Evolutionary conservation across 2,797 vertebrate genomes (phyloP).

Genomic region (Fistularia tabacaria): DNA sequence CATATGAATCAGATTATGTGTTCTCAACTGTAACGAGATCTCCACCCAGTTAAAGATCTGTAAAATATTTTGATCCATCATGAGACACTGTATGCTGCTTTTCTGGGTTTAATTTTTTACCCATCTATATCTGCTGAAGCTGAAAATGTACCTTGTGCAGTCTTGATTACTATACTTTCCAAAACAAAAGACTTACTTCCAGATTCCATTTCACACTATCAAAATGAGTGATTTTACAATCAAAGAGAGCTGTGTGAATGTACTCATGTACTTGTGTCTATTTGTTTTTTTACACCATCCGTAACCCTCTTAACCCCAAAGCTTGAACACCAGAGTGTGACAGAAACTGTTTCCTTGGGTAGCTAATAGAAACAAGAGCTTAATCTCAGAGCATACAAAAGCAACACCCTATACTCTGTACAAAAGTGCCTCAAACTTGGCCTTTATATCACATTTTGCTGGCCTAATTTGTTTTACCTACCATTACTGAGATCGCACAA

Average conservation of each 20-base stretch:
- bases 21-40: too few relatives aligned
- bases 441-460: conserved; percentile 25
- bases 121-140: conserved; percentile 1
- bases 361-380: conserved; percentile 47
- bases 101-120: neutral
- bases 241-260: conserved; percentile 17
- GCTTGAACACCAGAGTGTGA: conserved; percentile 46
- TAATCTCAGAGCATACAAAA: conserved; percentile 48
- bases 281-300: conserved; percentile 42
- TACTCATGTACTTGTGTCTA: conserved; percentile 13
- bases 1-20: too few relatives aligned
- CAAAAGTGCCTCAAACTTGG: conserved; percentile 32
- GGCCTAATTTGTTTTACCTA: conserved; percentile 22
- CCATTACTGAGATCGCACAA: conserved; percentile 44
- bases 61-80: too few relatives aligned
- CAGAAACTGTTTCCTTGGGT: conserved; percentile 49
- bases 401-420: conserved; percentile 32
- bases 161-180: neutral
- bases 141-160: conserved; percentile 5
- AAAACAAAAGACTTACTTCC: conserved; percentile 33
- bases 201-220: conserved; percentile 33
- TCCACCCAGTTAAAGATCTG: too few relatives aligned
- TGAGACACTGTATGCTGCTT: too few relatives aligned
- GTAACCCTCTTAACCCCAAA: conserved; percentile 47
- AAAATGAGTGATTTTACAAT: conserved; percentile 25